Evolutionary conservation across 2,113 vertebrate species (phyloP).

Genomic region (Vulpes ferrilata): DNA sequence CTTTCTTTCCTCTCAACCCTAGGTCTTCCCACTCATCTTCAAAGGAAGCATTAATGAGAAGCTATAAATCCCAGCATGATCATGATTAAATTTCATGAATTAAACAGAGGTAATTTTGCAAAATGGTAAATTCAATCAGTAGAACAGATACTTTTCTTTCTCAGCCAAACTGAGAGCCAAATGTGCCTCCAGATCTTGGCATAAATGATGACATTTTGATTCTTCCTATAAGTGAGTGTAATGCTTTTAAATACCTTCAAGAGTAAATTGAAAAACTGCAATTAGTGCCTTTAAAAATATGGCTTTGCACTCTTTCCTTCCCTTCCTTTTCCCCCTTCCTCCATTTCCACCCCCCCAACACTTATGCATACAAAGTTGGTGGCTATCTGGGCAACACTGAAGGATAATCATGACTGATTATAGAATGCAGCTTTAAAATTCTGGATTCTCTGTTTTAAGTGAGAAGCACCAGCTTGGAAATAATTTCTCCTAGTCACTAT

Average conservation of each 20-base stretch:
- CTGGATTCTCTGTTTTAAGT: slow-evolving; percentile 57
- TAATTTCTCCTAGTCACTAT: slow-evolving; percentile 60
- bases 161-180: slow-evolving; percentile 52
- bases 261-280: slow-evolving; percentile 22
- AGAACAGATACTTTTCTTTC: slow-evolving; percentile 75
- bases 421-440: slow-evolving; percentile 21
- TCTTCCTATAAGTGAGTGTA: slow-evolving; percentile 18
- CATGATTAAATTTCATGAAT: slow-evolving; percentile 81
- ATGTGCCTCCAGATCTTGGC: slow-evolving; percentile 34
- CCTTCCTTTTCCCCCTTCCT: not conserved
- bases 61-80: slow-evolving; percentile 75
- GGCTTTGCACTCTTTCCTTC: not conserved
- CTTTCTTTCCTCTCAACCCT: slow-evolving; percentile 69
- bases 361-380: not conserved
- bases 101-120: slow-evolving; percentile 74
- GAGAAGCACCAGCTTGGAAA: slow-evolving; percentile 63
- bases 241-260: slow-evolving; percentile 56
- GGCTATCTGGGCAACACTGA: not conserved
- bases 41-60: slow-evolving; percentile 77
- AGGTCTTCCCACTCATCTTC: slow-evolving; percentile 69
- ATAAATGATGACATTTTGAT: slow-evolving; percentile 39
- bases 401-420: not conserved
- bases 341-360: not conserved
- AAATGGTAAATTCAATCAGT: slow-evolving; percentile 78
- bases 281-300: slow-evolving; percentile 54